Conservation (phyloP, 2,797 vertebrate genomes). For the Orestias chungarensis region DNA sequence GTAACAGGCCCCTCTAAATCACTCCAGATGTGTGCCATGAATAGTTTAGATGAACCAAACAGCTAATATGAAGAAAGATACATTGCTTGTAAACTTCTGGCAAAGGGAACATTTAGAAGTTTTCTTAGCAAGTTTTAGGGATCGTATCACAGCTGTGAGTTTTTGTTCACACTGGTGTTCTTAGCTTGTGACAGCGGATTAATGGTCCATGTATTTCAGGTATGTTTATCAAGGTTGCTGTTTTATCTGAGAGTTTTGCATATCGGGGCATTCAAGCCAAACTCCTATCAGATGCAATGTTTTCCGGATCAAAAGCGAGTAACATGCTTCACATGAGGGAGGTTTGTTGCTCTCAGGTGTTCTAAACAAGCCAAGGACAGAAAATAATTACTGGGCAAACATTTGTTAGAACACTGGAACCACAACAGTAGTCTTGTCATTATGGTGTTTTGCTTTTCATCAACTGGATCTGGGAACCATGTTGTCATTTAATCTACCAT, state of each 20-base stretch:
- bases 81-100: background rate
- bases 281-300: background rate
- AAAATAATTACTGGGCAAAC: no score
- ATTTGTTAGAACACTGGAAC: no score
- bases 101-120: background rate
- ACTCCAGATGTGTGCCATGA: background rate
- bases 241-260: background rate
- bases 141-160: no score
- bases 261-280: background rate
- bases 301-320: background rate
- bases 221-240: background rate
- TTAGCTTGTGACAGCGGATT: background rate
- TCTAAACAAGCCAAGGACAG: background rate
- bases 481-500: background rate
- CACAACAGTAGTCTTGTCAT: no score
- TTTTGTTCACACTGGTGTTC: background rate
- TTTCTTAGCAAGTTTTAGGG: background rate
- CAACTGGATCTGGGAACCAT: background rate
- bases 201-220: background rate
- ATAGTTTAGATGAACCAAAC: background rate
- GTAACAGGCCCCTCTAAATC: background rate
- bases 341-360: background rate
- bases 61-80: slow-evolving; percentile 1
- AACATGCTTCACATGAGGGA: background rate
- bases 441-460: background rate